Percentiles rank a stretch among this genome's conserved stretches.
These are phyloP conservation scores for Mythimna lalbum DNA, from an alignment of 2,888 invertebrate genomes.

Conservation along the genomic window DNA sequence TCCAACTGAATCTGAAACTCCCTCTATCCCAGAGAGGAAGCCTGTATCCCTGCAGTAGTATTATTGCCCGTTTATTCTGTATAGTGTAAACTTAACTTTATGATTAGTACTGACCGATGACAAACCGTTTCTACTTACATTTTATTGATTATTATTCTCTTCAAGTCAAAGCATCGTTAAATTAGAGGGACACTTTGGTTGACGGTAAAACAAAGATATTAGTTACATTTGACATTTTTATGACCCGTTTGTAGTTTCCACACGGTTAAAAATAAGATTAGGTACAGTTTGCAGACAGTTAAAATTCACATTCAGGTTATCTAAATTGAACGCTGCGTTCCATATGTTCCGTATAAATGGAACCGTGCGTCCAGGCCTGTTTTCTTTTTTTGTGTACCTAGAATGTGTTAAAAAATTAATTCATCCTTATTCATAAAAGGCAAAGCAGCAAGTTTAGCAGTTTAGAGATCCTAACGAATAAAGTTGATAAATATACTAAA, in stretches of 20 bases:
- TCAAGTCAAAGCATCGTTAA: neutral
- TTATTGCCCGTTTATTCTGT: neutral
- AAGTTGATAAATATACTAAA: too few species aligned
- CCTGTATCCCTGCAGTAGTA: neutral
- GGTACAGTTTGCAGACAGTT: too few species aligned
- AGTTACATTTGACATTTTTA: neutral
- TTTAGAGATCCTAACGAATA: too few species aligned
- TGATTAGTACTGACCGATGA: neutral
- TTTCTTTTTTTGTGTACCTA: too few species aligned
- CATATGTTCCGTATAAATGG: neutral
- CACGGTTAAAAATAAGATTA: neutral
- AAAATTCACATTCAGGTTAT: neutral
- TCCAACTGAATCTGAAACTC: too few species aligned
- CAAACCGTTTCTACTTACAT: neutral
- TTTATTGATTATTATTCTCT: neutral
- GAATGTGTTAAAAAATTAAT: too few species aligned
- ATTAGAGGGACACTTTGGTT: neutral
- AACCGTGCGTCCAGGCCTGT: too few species aligned
- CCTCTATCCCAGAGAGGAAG: neutral
- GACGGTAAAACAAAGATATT: neutral
- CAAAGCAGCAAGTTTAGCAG: neutral
- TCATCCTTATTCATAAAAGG: neutral
- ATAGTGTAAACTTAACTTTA: neutral
- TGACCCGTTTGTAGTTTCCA: too few species aligned
- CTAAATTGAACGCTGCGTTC: neutral